Percentiles rank a stretch among this genome's conserved stretches.
These are phyloP conservation scores for Colletes latitarsis DNA, from an alignment of 1,140 invertebrate species.

Conservation along the genomic window DNA sequence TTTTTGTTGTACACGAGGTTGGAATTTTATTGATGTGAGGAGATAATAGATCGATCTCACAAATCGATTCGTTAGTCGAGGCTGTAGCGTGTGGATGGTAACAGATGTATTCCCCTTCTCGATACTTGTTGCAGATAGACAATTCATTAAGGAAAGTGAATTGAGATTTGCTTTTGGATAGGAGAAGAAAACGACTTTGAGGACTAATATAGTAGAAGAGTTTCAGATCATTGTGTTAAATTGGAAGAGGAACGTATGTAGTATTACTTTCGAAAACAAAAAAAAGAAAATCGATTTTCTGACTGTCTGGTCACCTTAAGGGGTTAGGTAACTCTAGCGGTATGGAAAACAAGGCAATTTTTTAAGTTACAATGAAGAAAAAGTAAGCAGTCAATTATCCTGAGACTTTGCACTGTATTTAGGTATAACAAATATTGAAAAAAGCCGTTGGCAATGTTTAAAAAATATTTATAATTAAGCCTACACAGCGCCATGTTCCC, in stretches of 20 bases:
- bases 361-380: too few relatives aligned
- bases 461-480: too few relatives aligned
- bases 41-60: neutral
- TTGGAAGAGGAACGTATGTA: constrained; percentile 2
- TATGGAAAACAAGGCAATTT: too few relatives aligned
- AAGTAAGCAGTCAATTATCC: too few relatives aligned
- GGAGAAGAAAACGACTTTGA: neutral
- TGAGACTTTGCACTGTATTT: too few relatives aligned
- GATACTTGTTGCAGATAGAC: neutral
- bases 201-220: neutral
- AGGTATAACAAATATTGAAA: too few relatives aligned
- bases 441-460: too few relatives aligned
- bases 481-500: too few relatives aligned
- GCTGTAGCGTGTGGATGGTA: neutral
- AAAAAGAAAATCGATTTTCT: too few relatives aligned
- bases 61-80: neutral
- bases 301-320: too few relatives aligned
- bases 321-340: too few relatives aligned
- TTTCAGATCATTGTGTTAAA: neutral
- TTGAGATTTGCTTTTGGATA: constrained; percentile 5
- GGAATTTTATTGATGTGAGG: neutral
- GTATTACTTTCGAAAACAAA: too few relatives aligned
- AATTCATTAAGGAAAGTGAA: constrained; percentile 8
- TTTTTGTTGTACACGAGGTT: neutral
- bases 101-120: constrained; percentile 1